Evolutionary conservation across 2,888 invertebrate species (phyloP), one percentile per base, ranked within the genome.

Genomic region (Bruchidius siliquastri): DNA sequence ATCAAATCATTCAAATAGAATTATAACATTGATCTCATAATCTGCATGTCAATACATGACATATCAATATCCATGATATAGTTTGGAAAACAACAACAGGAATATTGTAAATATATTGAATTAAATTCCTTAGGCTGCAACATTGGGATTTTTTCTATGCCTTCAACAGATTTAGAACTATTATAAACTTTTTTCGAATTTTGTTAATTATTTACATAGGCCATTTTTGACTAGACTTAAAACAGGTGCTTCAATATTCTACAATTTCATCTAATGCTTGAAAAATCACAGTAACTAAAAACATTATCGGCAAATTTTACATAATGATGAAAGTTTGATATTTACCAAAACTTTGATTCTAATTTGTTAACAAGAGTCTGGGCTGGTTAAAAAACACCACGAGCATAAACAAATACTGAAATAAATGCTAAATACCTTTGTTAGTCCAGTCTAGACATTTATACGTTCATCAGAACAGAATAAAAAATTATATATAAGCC

Each of bases 181-280:
- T 26, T 26, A 26, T 49, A 3, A 49, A 49, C 49, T 49, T 68
- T 68, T 68, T 21, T 68, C 21, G 8, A 68, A 68, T 68, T 68
- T 68, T 21, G 20, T 21, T 68, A 22, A 21, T 68, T 75, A 77
- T 74, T 74, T 76, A 75, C 78, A 77, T 81, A 81, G 81, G 81
- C 81, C 81, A 72, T 76, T 76, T 73, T 78, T 80, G 81, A 81
- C 80, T 81, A 81, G 79, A 80, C 22, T 67, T 21, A 74, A 79
- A 79, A 80, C 74, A 74, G 71, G 77, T 77, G 74, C 76, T 77
- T 77, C 75, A 73, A 77, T 74, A 76, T 70, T 71, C 75, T 76
- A 73, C 74, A 73, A 49, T 32, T 49, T 18, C 69, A 72, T 70
- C 67, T 71, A 70, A 74, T 32, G 26, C 69, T 71, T 74, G 69